These are phyloP conservation scores for Sebastes itinus DNA, from an alignment of 2,797 vertebrate genomes.

Conservation along the genomic window DNA sequence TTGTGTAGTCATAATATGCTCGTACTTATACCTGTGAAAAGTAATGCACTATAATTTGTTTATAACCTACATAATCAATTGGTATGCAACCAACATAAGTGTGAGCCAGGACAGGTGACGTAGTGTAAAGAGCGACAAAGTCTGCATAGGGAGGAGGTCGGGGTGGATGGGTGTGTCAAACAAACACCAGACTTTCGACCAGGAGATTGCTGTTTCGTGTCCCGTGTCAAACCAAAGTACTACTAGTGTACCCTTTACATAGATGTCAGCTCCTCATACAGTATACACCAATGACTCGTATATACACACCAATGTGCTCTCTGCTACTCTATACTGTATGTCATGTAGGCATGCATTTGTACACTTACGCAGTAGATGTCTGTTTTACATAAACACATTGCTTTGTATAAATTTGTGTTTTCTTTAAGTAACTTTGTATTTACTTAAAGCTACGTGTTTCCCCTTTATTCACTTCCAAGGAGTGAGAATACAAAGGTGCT, in stretches of 20 bases:
- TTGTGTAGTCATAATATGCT: too few relatives aligned
- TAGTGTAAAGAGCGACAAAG: too few relatives aligned
- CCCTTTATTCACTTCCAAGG: not conserved
- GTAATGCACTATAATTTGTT: too few relatives aligned
- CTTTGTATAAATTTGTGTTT: not conserved
- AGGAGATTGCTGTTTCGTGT: too few relatives aligned
- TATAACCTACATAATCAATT: too few relatives aligned
- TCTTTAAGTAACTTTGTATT: not conserved
- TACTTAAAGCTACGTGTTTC: not conserved
- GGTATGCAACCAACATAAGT: too few relatives aligned
- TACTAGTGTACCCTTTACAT: not conserved
- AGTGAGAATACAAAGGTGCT: not conserved
- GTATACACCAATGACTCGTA: not conserved
- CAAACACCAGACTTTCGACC: too few relatives aligned
- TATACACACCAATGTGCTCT: not conserved
- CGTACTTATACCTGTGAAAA: too few relatives aligned
- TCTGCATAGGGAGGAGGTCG: too few relatives aligned
- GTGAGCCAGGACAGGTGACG: too few relatives aligned
- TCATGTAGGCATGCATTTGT: not conserved
- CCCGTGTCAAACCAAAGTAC: too few relatives aligned
- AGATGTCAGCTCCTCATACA: not conserved
- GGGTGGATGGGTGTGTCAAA: too few relatives aligned
- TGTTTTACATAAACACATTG: not conserved
- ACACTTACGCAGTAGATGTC: not conserved
- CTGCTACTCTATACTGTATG: not conserved